Evolutionary conservation across 2,113 vertebrate species (phyloP).

Genomic region (Antechinus flavipes): DNA sequence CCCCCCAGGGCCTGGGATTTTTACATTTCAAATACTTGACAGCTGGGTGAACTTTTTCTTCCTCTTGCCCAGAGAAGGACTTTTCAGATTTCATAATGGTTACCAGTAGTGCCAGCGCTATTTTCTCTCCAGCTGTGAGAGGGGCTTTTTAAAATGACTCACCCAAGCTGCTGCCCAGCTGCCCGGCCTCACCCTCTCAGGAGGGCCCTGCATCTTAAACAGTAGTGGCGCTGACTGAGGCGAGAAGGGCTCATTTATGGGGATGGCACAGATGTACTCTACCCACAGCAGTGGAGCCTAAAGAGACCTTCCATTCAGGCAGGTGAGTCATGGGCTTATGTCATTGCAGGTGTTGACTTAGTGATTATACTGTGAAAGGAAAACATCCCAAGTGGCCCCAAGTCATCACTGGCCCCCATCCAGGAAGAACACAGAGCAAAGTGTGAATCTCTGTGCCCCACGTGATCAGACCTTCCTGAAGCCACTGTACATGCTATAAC

Average conservation of each 20-base stretch:
- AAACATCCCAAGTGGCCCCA: slow-evolving; percentile 73
- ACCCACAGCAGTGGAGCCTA: slow-evolving; percentile 67
- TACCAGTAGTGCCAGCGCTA: slow-evolving; percentile 82
- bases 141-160: slow-evolving; percentile 82
- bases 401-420: slow-evolving; percentile 69
- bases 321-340: slow-evolving; percentile 84
- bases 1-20: slow-evolving; percentile 73
- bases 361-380: slow-evolving; percentile 63
- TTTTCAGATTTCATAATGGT: slow-evolving; percentile 84
- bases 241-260: slow-evolving; percentile 84
- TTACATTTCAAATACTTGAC: slow-evolving; percentile 83
- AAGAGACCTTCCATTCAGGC: slow-evolving; percentile 80
- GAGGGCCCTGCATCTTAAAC: slow-evolving; percentile 82
- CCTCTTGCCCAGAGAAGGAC: slow-evolving; percentile 83
- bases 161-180: slow-evolving; percentile 86
- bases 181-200: slow-evolving; percentile 83
- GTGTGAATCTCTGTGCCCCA: slow-evolving; percentile 11
- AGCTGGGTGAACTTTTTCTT: slow-evolving; percentile 88
- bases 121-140: slow-evolving; percentile 88
- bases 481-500: slow-evolving; percentile 56
- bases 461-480: slow-evolving; percentile 69
- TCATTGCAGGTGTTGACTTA: slow-evolving; percentile 82
- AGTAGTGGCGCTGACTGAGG: slow-evolving; percentile 77
- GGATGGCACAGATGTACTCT: slow-evolving; percentile 79
- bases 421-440: slow-evolving; percentile 70